phyloP scores from a whole-genome alignment of 37 sponge, comb jelly and placozoan genomes.

The Dysidea cf. avara region DNA sequence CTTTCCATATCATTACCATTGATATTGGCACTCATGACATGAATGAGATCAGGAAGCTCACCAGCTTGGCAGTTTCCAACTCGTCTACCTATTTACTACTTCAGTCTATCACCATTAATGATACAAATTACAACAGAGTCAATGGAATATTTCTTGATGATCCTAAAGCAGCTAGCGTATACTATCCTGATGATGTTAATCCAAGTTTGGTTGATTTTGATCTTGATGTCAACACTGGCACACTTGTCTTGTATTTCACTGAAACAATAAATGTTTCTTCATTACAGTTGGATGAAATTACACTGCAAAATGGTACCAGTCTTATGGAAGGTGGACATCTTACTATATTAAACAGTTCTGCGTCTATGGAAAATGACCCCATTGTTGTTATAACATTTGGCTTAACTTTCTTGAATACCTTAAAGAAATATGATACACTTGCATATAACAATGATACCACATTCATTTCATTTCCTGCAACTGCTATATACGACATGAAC shows the following conservation, averaged over 20 bases:
- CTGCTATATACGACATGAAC: conserved; percentile 74
- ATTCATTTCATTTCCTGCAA: conserved; percentile 62
- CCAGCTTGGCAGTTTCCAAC: conserved; percentile 58
- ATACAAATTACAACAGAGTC: conserved; percentile 78
- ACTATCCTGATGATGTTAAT: conserved; percentile 45
- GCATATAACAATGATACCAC: conserved; percentile 48
- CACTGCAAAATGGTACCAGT: conserved; percentile 49
- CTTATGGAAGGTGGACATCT: conserved; percentile 13
- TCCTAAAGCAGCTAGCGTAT: conserved; percentile 26
- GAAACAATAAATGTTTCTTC: conserved; percentile 85
- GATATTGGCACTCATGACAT: conserved; percentile 66
- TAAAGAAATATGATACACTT: conserved; percentile 59
- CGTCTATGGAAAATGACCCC: conserved; percentile 17
- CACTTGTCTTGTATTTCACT: conserved; percentile 66
- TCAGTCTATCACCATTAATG: conserved; percentile 33
- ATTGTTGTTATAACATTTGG: conserved; percentile 64
- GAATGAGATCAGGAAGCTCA: conserved; percentile 66
- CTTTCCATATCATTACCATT: conserved; percentile 52
- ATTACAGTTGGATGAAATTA: conserved; percentile 36
- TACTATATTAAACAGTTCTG: conserved; percentile 58
- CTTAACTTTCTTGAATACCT: conserved; percentile 55
- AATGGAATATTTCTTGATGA: conserved; percentile 5
- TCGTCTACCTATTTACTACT: conserved; percentile 55
- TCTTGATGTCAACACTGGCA: conserved; percentile 68
- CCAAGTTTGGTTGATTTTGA: conserved; percentile 64